Evolutionary conservation across 2,888 invertebrate genomes (phyloP).

Genomic region (Galerucella calmariensis): DNA sequence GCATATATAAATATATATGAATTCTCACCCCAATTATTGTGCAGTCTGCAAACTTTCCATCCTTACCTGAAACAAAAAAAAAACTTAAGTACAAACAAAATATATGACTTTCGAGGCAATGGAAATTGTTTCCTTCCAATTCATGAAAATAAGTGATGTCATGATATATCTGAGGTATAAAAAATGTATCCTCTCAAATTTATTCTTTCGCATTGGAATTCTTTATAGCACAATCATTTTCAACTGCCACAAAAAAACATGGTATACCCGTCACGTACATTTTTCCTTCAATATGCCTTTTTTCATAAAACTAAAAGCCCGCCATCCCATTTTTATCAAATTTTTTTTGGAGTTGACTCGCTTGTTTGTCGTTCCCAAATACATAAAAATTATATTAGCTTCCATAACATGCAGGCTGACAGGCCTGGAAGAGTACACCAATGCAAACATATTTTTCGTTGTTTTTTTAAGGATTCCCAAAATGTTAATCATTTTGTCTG

Average conservation of each 20-base stretch:
- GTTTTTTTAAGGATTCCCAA: neutral
- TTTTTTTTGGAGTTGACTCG: conserved; percentile 21
- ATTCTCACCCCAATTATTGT: neutral
- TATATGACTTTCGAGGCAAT: neutral
- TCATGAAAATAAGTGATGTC: too few species aligned
- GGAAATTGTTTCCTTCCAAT: neutral
- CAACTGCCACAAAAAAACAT: conserved; percentile 26
- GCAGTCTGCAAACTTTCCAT: too few species aligned
- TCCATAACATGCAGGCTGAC: conserved; percentile 1
- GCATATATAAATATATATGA: too few species aligned
- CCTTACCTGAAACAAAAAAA: conserved; percentile 26
- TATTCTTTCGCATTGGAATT: conserved; percentile 24
- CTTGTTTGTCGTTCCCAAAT: conserved; percentile 28
- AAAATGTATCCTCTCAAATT: conserved; percentile 24
- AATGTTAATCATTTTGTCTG: neutral
- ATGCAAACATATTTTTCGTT: conserved; percentile 1
- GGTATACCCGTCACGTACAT: conserved; percentile 23
- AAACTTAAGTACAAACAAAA: neutral
- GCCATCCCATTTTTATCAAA: conserved; percentile 25
- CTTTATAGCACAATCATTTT: conserved; percentile 32
- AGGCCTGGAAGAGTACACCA: neutral
- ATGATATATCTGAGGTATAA: conserved; percentile 13
- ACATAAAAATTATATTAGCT: conserved; percentile 34
- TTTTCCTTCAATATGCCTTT: conserved; percentile 28
- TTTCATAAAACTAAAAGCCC: conserved; percentile 33